Conservation (phyloP, 1,140 invertebrate genomes). For the Ladona fulva region DNA sequence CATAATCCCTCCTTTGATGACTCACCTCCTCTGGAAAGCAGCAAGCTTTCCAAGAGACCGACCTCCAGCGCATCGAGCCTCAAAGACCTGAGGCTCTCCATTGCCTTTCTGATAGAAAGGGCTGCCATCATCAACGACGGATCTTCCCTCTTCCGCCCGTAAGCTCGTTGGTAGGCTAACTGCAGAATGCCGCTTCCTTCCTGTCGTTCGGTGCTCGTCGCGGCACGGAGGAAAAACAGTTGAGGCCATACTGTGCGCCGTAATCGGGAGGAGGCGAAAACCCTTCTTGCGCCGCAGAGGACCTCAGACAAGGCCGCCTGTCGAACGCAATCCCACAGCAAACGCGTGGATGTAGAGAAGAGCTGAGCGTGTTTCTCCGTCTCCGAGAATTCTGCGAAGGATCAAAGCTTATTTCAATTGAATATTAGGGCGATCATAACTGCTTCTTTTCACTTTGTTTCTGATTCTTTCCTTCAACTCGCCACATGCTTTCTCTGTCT, state of each 20-base stretch:
- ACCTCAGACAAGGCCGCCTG: background rate
- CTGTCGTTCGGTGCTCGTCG: background rate
- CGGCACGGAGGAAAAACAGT: background rate
- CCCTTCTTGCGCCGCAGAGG: background rate
- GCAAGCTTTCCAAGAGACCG: background rate
- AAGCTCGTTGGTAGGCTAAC: background rate
- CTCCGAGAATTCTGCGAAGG: too few relatives aligned
- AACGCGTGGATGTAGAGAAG: background rate
- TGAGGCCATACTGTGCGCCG: background rate
- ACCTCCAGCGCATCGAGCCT: background rate
- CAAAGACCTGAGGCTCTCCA: background rate
- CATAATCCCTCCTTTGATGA: background rate
- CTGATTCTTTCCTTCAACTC: too few relatives aligned
- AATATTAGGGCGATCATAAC: too few relatives aligned
- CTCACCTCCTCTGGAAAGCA: background rate
- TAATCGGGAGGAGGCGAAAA: background rate
- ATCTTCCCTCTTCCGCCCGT: background rate
- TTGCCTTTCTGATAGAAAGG: background rate
- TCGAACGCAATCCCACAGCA: background rate
- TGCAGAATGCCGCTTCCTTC: background rate
- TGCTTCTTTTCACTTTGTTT: too few relatives aligned
- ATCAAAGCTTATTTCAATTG: too few relatives aligned
- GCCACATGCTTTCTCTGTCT: too few relatives aligned
- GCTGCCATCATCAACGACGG: background rate
- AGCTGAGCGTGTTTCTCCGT: background rate